These are phyloP conservation scores for Basileuterus tristriatus DNA, from an alignment of 2,797 vertebrate genomes.

Conservation along the genomic window DNA sequence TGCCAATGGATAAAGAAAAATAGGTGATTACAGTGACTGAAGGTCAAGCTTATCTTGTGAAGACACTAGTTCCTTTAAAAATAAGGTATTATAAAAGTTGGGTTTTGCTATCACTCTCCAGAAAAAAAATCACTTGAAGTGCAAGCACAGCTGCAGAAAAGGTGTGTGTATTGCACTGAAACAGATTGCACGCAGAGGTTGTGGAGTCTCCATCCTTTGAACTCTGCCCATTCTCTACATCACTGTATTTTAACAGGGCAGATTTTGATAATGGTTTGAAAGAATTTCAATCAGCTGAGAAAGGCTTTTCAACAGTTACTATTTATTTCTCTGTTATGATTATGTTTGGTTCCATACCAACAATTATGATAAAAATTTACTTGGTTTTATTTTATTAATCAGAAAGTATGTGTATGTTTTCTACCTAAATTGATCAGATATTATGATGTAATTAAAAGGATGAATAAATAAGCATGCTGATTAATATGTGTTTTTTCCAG, in stretches of 20 bases:
- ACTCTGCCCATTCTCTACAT: conserved; percentile 70
- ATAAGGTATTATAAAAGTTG: neutral
- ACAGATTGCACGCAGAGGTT: neutral
- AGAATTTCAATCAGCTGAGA: conserved; percentile 74
- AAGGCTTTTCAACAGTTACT: conserved; percentile 74
- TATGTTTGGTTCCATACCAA: neutral
- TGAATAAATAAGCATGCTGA: neutral
- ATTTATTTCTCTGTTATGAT: neutral
- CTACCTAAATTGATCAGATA: neutral
- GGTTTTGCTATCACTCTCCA: neutral
- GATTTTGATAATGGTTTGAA: conserved; percentile 72
- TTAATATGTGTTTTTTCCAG: neutral
- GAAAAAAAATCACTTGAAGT: neutral
- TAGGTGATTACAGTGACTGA: neutral
- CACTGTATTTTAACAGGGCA: conserved; percentile 77
- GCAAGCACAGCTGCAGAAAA: neutral
- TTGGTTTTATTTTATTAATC: neutral
- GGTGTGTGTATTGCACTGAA: neutral
- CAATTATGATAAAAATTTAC: neutral
- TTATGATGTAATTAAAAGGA: neutral
- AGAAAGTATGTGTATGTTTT: neutral
- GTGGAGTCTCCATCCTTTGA: neutral
- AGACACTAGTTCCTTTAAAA: neutral
- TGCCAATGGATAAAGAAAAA: neutral
- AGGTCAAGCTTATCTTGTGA: neutral